phyloP scores from a whole-genome alignment of 92 coral and sea anemone species.

The Porites cylindrica region DNA sequence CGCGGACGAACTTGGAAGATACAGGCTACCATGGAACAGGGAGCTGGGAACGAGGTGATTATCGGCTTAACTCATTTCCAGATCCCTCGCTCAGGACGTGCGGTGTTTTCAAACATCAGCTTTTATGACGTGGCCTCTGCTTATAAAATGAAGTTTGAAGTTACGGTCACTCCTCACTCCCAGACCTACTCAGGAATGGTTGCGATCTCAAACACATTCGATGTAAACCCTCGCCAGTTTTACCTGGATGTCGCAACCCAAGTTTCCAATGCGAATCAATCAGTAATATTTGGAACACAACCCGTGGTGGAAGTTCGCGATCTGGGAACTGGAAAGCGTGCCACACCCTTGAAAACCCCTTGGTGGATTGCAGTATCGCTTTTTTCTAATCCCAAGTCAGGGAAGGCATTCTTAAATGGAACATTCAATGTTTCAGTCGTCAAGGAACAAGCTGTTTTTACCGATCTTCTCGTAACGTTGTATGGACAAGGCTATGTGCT shows the following conservation, averaged over 20 bases:
- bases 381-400: constrained; percentile 68
- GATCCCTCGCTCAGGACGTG: constrained; percentile 78
- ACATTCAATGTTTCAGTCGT: constrained; percentile 63
- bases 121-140: constrained; percentile 71
- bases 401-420: constrained; percentile 71
- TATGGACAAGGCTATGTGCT: constrained; percentile 73
- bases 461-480: constrained; percentile 66
- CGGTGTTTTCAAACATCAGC: constrained; percentile 67
- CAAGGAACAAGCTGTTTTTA: constrained; percentile 79
- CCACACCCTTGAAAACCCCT: constrained; percentile 77
- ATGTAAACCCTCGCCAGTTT: constrained; percentile 75
- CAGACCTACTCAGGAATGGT: constrained; percentile 66
- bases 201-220: constrained; percentile 65
- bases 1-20: constrained; percentile 77
- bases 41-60: constrained; percentile 41
- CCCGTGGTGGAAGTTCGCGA: constrained; percentile 92
- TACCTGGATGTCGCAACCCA: constrained; percentile 68
- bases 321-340: constrained; percentile 73
- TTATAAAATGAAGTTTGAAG: constrained; percentile 64
- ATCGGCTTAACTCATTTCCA: constrained; percentile 55
- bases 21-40: constrained; percentile 53
- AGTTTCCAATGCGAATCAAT: constrained; percentile 75
- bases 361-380: constrained; percentile 70
- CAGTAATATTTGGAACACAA: constrained; percentile 75
- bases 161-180: constrained; percentile 70